Percentiles rank a stretch among this genome's conserved stretches.
phyloP scores from a whole-genome alignment of 2,113 vertebrate species.

The Callochromis pleurospilus region DNA sequence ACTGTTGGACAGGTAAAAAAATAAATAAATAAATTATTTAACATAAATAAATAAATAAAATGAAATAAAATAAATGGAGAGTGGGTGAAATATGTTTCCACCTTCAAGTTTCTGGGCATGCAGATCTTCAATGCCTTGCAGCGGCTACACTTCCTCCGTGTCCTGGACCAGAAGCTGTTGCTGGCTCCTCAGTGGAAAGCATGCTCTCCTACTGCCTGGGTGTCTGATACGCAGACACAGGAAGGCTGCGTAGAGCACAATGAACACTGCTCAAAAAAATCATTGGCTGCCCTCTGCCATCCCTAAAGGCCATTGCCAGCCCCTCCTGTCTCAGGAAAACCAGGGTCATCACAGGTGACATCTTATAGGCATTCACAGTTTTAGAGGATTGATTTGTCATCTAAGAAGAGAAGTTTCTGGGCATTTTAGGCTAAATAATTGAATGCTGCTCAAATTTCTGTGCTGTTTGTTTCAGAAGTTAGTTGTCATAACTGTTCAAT shows the following conservation, averaged over 20 bases:
- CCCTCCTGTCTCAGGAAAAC: not conserved
- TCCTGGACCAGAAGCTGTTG: not conserved
- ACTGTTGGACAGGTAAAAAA: not conserved
- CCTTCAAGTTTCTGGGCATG: not conserved
- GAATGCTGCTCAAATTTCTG: not conserved
- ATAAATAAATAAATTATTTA: no score
- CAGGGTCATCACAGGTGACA: not conserved
- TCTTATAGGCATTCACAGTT: not conserved
- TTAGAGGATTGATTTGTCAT: not conserved
- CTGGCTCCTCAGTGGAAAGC: not conserved
- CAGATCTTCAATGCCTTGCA: not conserved
- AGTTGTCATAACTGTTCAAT: not conserved
- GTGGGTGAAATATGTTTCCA: not conserved
- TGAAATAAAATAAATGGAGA: not conserved
- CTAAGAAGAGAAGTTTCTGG: not conserved
- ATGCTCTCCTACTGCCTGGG: not conserved
- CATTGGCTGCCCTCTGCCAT: not conserved
- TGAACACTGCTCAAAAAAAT: not conserved
- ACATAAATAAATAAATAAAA: not conserved
- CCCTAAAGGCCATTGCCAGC: not conserved
- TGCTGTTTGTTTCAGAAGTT: not conserved
- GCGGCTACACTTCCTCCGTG: not conserved
- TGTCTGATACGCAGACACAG: not conserved
- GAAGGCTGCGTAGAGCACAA: not conserved
- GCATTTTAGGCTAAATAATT: not conserved